Evolutionary conservation across 1,140 invertebrate species (phyloP).

Genomic region (Zaprionus vittiger): DNA sequence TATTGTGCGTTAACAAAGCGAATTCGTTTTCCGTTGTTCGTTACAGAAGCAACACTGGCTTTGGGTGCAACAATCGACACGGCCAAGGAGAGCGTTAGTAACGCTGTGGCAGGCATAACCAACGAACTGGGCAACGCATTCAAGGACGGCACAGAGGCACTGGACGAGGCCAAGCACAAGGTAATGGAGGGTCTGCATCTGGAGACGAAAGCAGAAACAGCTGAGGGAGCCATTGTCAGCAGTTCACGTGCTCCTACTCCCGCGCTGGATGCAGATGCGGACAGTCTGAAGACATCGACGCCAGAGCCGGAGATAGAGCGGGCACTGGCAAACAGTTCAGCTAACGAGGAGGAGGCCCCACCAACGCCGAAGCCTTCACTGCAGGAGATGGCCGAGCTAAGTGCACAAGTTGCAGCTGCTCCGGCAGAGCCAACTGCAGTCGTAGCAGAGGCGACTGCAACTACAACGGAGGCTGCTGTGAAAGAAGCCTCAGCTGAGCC

Average conservation of each 20-base stretch:
- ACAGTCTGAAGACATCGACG: conserved; percentile 79
- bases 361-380: conserved; percentile 79
- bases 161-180: conserved; percentile 73
- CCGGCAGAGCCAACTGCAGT: neutral
- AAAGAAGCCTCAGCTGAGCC: neutral
- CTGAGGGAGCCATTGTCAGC: conserved; percentile 25
- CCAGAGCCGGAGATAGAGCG: conserved; percentile 82
- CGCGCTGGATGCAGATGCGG: conserved; percentile 51
- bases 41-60: conserved; percentile 61
- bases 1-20: conserved; percentile 35
- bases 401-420: conserved; percentile 36
- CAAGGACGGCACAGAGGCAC: conserved; percentile 67
- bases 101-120: conserved; percentile 73
- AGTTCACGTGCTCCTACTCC: conserved; percentile 59
- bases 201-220: conserved; percentile 20
- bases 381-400: conserved; percentile 68
- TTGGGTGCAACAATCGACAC: conserved; percentile 63
- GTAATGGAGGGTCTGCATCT: conserved; percentile 73
- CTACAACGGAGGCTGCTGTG: neutral
- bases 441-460: neutral
- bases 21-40: neutral
- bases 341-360: conserved; percentile 67
- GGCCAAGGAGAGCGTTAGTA: conserved; percentile 75
- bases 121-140: conserved; percentile 74
- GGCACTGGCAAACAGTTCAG: conserved; percentile 60